phyloP scores from a whole-genome alignment of 2,113 vertebrate genomes.

The Toxotes chatareus region DNA sequence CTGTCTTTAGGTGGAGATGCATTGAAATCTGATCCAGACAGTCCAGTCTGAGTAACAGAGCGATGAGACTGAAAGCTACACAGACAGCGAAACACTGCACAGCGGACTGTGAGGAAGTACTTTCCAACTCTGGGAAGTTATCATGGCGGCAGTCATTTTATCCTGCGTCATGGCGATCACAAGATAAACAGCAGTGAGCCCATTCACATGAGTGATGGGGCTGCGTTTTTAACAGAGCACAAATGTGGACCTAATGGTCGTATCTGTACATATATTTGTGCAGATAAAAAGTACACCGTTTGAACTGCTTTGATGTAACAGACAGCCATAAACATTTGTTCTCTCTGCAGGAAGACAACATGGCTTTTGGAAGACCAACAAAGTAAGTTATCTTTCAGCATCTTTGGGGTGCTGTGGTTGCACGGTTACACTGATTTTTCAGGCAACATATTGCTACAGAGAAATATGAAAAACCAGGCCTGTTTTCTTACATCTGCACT shows the following conservation, averaged over 20 bases:
- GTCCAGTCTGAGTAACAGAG: background rate
- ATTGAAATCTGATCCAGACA: constrained; percentile 1
- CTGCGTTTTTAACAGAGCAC: too few species aligned
- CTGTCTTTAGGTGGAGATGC: background rate
- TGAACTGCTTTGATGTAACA: background rate
- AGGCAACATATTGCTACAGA: background rate
- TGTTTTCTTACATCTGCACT: background rate
- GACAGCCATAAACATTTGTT: background rate
- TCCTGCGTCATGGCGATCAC: background rate
- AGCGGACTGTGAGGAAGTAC: background rate
- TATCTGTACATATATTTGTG: background rate
- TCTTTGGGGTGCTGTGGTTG: background rate
- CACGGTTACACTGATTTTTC: background rate
- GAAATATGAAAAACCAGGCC: background rate
- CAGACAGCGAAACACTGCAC: background rate
- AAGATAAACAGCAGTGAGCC: background rate
- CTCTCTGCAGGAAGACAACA: constrained; percentile 94
- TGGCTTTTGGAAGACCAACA: constrained; percentile 98
- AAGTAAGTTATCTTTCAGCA: constrained; percentile 87
- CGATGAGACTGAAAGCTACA: background rate
- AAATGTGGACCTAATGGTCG: background rate
- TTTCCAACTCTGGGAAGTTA: background rate
- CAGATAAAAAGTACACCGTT: background rate
- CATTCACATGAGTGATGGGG: too few species aligned
- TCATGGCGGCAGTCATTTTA: background rate